phyloP scores from a whole-genome alignment of 2,113 vertebrate genomes.

The Pluvianellus socialis region DNA sequence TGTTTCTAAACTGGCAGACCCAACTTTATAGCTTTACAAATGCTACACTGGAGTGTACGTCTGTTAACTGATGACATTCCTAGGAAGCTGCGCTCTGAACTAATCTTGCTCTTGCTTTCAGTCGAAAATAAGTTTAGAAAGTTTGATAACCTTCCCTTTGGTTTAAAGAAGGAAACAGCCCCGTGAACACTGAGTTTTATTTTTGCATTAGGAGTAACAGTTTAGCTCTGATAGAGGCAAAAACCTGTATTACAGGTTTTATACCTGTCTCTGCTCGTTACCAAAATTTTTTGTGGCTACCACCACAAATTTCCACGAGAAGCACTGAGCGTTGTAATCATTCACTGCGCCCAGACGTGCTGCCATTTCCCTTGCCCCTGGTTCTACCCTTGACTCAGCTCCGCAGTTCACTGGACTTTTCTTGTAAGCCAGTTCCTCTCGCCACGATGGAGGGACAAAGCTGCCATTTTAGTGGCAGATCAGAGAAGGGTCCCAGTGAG shows the following conservation, averaged over 20 bases:
- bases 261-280: background rate
- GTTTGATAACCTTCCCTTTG: background rate
- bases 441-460: background rate
- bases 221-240: background rate
- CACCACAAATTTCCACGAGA: background rate
- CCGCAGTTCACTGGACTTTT: background rate
- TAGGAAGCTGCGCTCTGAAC: background rate
- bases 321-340: background rate
- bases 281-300: background rate
- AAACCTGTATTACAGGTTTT: background rate
- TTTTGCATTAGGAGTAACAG: background rate
- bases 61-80: background rate
- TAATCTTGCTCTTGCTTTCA: background rate
- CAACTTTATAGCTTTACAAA: background rate
- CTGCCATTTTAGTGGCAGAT: background rate
- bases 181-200: background rate
- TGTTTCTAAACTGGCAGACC: background rate
- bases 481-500: background rate
- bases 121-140: background rate
- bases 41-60: background rate
- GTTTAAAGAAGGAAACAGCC: background rate
- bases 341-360: background rate
- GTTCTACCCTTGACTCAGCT: background rate
- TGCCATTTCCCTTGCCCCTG: background rate
- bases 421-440: background rate